Conservation (phyloP, 2,888 invertebrate genomes). For the Papilio gigon region DNA sequence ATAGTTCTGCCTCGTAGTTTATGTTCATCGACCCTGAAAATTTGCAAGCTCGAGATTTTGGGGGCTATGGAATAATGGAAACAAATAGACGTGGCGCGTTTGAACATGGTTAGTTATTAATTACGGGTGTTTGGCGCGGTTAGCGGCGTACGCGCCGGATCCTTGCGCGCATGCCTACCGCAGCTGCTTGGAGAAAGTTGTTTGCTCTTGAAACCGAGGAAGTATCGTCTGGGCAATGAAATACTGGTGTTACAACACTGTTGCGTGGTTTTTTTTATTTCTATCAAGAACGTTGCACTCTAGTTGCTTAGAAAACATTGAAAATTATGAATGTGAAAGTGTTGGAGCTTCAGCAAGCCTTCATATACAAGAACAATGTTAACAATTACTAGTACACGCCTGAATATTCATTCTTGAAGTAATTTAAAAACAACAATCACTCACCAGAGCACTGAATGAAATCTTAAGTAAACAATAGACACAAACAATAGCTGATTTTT, state of each 20-base stretch:
- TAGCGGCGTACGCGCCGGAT: conserved; percentile 52
- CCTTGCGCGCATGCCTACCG: conserved; percentile 48
- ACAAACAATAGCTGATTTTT: conserved; percentile 34
- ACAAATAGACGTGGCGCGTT: conserved; percentile 43
- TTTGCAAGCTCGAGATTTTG: conserved; percentile 3
- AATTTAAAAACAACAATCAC: conserved; percentile 34
- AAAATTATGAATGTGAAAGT: conserved; percentile 8
- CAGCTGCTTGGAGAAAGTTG: conserved; percentile 70
- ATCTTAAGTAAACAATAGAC: conserved; percentile 29
- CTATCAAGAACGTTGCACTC: conserved; percentile 1
- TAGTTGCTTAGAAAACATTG: conserved; percentile 20
- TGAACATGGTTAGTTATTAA: conserved; percentile 45
- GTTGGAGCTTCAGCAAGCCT: conserved; percentile 13
- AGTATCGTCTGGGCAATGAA: conserved; percentile 59
- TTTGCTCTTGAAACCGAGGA: conserved; percentile 75
- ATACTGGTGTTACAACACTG: conserved; percentile 57
- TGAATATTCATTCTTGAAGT: conserved; percentile 30
- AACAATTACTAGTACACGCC: conserved; percentile 4
- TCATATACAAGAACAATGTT: conserved; percentile 4
- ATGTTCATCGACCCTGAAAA: not conserved
- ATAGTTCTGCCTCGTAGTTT: not conserved
- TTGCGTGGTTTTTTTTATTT: conserved; percentile 45
- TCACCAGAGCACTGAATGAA: conserved; percentile 30
- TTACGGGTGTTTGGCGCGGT: conserved; percentile 48
- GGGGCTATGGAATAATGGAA: conserved; percentile 45